Base-by-base conservation (phyloP, 2,797 vertebrate genomes). In the Remorina albescens region DNA sequence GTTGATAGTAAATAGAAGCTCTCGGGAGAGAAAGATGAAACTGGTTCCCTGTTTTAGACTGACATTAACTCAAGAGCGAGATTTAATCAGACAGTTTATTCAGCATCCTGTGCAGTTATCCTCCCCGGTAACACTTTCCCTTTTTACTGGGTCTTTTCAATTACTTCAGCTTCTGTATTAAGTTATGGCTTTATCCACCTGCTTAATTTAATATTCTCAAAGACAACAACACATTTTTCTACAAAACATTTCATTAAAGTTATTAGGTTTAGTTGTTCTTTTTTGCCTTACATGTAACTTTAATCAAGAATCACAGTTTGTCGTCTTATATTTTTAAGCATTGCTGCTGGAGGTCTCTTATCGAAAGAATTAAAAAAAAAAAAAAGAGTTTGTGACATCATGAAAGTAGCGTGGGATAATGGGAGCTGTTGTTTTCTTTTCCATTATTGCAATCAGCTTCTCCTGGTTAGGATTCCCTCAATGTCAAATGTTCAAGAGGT, bases 11-110 rank as follows among this genome's bases (percentile, higher is more conserved):
- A 87, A 85, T 55, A 78, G 67, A 86, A 39, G 66, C 76, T 84
- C 74, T 67, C 57, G 76, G 42, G 77, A 68, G 78, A 85, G 67
- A 61, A 72, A 85, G 76, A 88, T 84, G 74, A 88, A 91, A 86
- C 86, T 81, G 63, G 82, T 82, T 81, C 81, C 67, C 78, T 82
- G 60, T 53, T 75, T 83, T 37, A 71, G 54, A 83, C 71, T 73
- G 76, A 83, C 74, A 84, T 41, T 80, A 81, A 86, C 83, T 69
- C 74, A 59, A 82, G 70, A 76, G 60, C 26, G 7, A 79, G 79
- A 87, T 89, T 79, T 86, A 89, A 85, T 90, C 82, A 81, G 80
- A 60, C 75, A 74, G 74, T 86, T 81, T 77, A 86, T 85, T 83
- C 74, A 78, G 72, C 70, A 67, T 80, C 42, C 56, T 1, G 4